Evolutionary conservation across 1,140 invertebrate species (phyloP).

Genomic region (Bombus affinis): DNA sequence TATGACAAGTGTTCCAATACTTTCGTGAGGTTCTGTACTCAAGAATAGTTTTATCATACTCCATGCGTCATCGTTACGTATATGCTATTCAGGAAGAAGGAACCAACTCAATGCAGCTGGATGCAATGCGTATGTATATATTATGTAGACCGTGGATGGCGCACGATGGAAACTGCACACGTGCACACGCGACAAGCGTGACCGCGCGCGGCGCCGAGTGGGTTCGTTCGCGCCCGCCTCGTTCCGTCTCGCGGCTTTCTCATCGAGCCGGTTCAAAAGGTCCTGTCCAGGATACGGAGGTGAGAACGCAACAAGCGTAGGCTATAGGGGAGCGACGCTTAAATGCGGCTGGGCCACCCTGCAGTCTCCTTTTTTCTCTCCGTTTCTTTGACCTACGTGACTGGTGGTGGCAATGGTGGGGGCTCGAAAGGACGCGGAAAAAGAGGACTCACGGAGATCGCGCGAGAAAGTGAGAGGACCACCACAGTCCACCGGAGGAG

Average conservation of each 20-base stretch:
- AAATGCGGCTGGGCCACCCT: constrained; percentile 15
- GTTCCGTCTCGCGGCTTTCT: constrained; percentile 26
- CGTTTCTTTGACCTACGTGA: background rate
- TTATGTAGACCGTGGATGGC: background rate
- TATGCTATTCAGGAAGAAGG: background rate
- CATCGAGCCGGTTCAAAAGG: constrained; percentile 43
- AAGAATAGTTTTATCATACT: background rate
- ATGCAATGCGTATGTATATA: background rate
- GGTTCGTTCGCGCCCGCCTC: background rate
- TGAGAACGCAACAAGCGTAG: constrained; percentile 39
- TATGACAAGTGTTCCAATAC: too few relatives aligned
- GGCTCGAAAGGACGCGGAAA: background rate
- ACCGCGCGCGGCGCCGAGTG: background rate
- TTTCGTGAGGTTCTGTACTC: background rate
- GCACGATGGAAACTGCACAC: constrained; percentile 21
- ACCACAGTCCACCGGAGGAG: background rate
- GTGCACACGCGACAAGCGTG: constrained; percentile 18
- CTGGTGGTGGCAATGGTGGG: background rate
- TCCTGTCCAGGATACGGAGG: constrained; percentile 19
- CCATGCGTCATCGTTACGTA: background rate
- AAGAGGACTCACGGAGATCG: background rate
- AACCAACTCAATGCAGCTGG: background rate
- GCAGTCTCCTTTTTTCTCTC: constrained; percentile 12
- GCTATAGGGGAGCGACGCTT: constrained; percentile 44
- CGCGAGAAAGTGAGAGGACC: constrained; percentile 22